Base-by-base conservation (phyloP, 37 sponge, comb jelly and placozoan genomes). In the Halichondria panicea region DNA sequence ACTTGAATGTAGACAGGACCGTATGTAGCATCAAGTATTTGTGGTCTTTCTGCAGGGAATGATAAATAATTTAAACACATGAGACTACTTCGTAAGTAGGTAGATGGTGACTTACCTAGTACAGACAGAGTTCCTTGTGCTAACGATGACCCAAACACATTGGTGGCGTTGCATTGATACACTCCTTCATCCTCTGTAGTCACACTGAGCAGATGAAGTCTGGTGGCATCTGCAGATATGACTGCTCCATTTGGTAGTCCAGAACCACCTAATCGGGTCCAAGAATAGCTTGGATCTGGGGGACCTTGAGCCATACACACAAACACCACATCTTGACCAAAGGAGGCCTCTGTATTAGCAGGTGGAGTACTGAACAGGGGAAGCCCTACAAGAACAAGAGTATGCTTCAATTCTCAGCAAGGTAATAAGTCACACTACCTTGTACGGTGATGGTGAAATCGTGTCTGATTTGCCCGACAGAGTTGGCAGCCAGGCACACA, bases 91-190 rank as follows among this genome's bases (percentile, higher is more conserved):
- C 32, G 19, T 30, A 42, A 21, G 11, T 32, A 21, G 5, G 39
- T 25, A 45, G 5, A 70, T 59, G 62, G 27, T 42, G 6, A 66
- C 67, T 82, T 27, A 82, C 89, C 74, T 28, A 57, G 40, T 2
- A 88, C 82, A 69, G 53, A 74, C 39, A 88, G 66, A 0, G 44
- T 52, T 21, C 50, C 78, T 5, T 48, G n/a, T 9, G 74, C 79
- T 24, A 55, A 52, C 15, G 0, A 33, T 12, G 75, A 28, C 8
- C 79, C 84, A 30, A 72, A 3, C 3, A 24, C 30, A 74, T 88
- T 88, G 22, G 52, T 55, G 22, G 79, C 89, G 11, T 32, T 53
- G 41, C 89, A 88, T 33, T 34, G 54, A 55, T 88, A 88, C 34
- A 12, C 44, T 37, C 89, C 89, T 40, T 52, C 43, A 57, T 82